Base-by-base conservation (phyloP, 2,888 invertebrate species). In the Rotaria sp. region DNA sequence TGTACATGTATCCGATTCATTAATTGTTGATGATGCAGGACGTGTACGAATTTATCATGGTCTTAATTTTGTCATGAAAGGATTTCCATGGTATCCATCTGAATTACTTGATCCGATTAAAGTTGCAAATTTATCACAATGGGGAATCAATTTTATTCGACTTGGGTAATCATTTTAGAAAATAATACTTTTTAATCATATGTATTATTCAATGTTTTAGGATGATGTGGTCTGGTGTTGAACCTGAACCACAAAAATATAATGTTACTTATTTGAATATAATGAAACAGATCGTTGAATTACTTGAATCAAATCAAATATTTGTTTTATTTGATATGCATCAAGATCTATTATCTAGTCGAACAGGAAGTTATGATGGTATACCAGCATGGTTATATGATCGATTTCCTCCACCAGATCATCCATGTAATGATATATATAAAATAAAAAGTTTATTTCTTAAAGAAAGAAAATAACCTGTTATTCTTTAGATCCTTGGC, bases 121-220 rank as follows among this genome's bases (percentile, higher is more conserved):
- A 55, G 87, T 89, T 21, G 75, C 85, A 2, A 86, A 87, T 52
- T 88, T 87, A 74, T 85, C 87, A 48, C 86, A 88, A 41, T 89
- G 89, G 88, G 89, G 89, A 21, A 89, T 89, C 87, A 89, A 89
- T 87, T 88, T 87, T 2, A 88, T 89, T 8, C 88, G 89, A 45
- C 85, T 89, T n/a, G 89, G 89, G 80, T 80, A 80, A 45, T 24
- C 18, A 11, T 38, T 38, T 7, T 38, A 38, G 8, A 7, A 35
- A 13, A 3, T n/a, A 30, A 30, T 13, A 30, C 3, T 10, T 24
- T 24, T 1, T 38, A 18, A 2, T 24, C 21, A 8, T 18, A n/a
- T 30, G 1, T 41, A 30, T 24, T 38, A 26, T 26, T 13, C 13
- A 15, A 38, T 80, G 15, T 45, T 45, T 45, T n/a, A 80, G 80